These are phyloP conservation scores for Coecobrya sp. DNA, from an alignment of 2,888 invertebrate species.

Conservation along the genomic window DNA sequence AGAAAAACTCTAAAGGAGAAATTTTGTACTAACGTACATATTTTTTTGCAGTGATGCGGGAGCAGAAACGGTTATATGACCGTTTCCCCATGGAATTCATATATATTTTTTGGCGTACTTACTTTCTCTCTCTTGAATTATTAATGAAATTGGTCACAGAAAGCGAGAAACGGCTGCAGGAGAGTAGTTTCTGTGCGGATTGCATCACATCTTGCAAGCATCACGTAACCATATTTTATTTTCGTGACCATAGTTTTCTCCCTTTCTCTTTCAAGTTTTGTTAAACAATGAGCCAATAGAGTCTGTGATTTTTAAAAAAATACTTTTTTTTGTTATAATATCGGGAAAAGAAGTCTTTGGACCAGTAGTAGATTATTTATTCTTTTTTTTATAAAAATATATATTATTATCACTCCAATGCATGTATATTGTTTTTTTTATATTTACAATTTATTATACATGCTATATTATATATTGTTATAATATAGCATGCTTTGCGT, in stretches of 20 bases:
- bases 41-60: background rate
- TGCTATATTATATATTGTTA: background rate
- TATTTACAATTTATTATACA: background rate
- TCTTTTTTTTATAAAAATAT: slow-evolving; percentile 27
- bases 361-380: slow-evolving; percentile 53
- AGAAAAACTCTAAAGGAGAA: background rate
- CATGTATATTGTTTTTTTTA: slow-evolving; percentile 19
- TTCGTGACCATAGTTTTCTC: background rate
- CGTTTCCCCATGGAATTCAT: background rate
- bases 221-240: background rate
- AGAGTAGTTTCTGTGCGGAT: background rate
- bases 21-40: background rate
- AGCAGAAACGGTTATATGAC: background rate
- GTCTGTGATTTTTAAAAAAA: slow-evolving; percentile 74
- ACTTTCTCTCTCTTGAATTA: slow-evolving; percentile 58
- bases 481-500: slow-evolving; percentile 5
- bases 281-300: slow-evolving; percentile 62
- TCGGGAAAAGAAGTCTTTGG: slow-evolving; percentile 73
- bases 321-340: background rate
- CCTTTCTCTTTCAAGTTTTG: slow-evolving; percentile 50
- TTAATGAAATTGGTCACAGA: slow-evolving; percentile 53
- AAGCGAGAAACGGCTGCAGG: background rate
- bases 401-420: slow-evolving; percentile 14
- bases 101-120: background rate
- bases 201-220: slow-evolving; percentile 27